Percentiles rank a stretch among this genome's conserved stretches.
phyloP scores from a whole-genome alignment of 2,113 vertebrate species.

The Calyptommatus sinebrachiatus region DNA sequence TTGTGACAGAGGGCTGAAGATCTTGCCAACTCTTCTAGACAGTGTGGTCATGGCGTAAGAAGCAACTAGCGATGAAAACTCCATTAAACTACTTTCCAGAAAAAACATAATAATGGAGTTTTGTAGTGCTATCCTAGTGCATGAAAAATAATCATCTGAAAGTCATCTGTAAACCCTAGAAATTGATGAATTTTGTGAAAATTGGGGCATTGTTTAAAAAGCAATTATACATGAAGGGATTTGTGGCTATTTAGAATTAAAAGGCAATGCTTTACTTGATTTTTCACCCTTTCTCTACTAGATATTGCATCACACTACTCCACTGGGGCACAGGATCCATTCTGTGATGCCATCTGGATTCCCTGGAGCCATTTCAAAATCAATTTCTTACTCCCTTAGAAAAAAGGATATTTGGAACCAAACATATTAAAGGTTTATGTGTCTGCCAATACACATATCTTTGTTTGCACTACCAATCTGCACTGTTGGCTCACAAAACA shows the following conservation, averaged over 20 bases:
- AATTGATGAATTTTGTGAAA: neutral
- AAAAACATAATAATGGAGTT: no score
- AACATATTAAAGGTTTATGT: neutral
- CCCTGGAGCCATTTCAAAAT: constrained; percentile 15
- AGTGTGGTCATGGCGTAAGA: no score
- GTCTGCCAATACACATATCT: neutral
- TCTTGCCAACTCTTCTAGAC: no score
- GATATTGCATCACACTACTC: neutral
- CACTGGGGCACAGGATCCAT: constrained; percentile 11
- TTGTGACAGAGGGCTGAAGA: no score
- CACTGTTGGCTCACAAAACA: neutral
- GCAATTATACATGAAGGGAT: neutral
- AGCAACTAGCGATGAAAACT: no score
- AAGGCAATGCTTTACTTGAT: neutral
- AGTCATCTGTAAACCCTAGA: no score
- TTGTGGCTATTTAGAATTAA: neutral
- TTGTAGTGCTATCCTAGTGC: no score
- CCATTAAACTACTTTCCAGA: no score
- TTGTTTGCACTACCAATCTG: neutral
- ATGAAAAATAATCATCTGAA: no score
- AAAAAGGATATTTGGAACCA: neutral
- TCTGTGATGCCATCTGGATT: constrained; percentile 32
- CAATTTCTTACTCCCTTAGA: neutral
- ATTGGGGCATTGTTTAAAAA: neutral
- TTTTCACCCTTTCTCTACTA: neutral